phyloP scores from a whole-genome alignment of 2,797 vertebrate genomes.

The Phoeniculus purpureus region DNA sequence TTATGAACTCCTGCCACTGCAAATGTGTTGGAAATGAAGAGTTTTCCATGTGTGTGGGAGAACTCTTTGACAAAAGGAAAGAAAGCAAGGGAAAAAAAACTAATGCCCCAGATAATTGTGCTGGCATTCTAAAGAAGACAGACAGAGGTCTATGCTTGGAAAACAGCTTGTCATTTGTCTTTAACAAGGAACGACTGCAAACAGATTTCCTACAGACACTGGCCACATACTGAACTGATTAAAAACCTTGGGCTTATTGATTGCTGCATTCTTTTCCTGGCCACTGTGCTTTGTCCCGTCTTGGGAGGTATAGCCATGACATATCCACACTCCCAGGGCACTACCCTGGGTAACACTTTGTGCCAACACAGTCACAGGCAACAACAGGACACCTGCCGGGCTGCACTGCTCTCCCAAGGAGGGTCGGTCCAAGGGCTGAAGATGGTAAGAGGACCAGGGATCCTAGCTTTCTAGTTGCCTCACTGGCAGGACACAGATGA shows the following conservation, averaged over 20 bases:
- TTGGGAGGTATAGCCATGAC: not conserved
- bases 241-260: not conserved
- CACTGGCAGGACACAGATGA: not conserved
- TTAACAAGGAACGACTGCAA: slow-evolving; percentile 4
- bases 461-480: not conserved
- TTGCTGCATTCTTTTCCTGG: not conserved
- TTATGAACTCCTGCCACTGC: slow-evolving; percentile 46
- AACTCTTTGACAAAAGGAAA: slow-evolving; percentile 21
- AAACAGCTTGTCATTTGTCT: slow-evolving; percentile 40
- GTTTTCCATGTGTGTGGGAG: slow-evolving; percentile 40
- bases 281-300: not conserved
- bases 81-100: not conserved
- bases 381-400: not conserved
- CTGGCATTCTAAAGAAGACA: not conserved
- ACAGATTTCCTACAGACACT: slow-evolving; percentile 48
- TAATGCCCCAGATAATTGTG: not conserved
- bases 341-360: accelerated
- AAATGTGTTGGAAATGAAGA: not conserved
- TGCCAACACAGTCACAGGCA: not conserved
- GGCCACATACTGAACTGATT: slow-evolving; percentile 20
- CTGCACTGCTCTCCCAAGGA: not conserved
- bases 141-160: slow-evolving; percentile 1
- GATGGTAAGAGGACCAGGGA: not conserved
- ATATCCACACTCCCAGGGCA: not conserved
- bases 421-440: not conserved